Evolutionary conservation across 2,888 invertebrate species (phyloP).

Genomic region (Rhagonycha fulva): DNA sequence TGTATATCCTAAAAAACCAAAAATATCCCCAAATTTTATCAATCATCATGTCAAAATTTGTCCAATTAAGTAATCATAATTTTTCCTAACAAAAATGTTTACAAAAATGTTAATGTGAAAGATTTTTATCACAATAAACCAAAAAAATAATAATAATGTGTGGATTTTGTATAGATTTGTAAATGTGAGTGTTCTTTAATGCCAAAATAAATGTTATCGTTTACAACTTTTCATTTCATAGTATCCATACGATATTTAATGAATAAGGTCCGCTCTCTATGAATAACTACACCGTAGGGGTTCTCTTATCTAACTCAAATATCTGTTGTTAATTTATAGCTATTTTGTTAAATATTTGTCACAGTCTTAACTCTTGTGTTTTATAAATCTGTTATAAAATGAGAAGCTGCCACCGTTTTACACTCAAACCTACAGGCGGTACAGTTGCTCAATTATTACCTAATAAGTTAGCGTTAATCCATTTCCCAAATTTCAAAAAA

Average conservation of each 20-base stretch:
- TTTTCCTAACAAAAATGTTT: neutral
- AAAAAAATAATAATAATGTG: neutral
- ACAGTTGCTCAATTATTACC: slow-evolving; percentile 38
- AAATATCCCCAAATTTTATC: neutral
- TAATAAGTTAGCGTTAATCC: slow-evolving; percentile 13
- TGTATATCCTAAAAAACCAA: too few species aligned
- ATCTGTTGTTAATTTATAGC: slow-evolving; percentile 53
- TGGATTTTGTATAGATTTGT: neutral
- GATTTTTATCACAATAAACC: neutral
- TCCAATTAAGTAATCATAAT: neutral
- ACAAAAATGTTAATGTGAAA: neutral
- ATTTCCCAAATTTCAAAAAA: slow-evolving; percentile 5
- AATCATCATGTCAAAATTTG: neutral
- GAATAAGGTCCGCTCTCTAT: slow-evolving; percentile 18
- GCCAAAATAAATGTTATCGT: neutral
- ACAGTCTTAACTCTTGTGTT: slow-evolving; percentile 53
- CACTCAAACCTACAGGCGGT: slow-evolving; percentile 48
- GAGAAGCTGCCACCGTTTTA: slow-evolving; percentile 55
- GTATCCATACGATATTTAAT: neutral
- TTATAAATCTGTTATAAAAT: slow-evolving; percentile 50
- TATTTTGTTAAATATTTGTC: slow-evolving; percentile 54
- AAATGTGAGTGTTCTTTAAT: neutral
- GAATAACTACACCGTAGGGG: slow-evolving; percentile 21
- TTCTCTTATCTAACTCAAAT: slow-evolving; percentile 48
- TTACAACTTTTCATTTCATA: slow-evolving; percentile 2